phyloP scores from a whole-genome alignment of 2,113 vertebrate genomes.

The Eudyptes chrysolophus region DNA sequence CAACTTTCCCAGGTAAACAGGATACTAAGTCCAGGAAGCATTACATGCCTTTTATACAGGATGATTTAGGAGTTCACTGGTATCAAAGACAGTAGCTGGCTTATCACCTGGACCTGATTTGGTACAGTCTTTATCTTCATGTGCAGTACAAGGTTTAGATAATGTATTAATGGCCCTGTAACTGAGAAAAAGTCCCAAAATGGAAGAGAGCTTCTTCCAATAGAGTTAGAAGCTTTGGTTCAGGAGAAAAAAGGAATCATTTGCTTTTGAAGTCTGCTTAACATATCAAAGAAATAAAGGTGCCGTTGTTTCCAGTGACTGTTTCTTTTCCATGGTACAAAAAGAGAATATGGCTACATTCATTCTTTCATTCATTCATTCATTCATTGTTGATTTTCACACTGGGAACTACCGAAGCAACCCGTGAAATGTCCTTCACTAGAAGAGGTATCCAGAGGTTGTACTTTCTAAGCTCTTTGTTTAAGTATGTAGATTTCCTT shows the following conservation, averaged over 20 bases:
- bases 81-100: background rate
- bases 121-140: background rate
- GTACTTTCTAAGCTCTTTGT: background rate
- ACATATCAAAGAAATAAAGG: background rate
- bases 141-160: background rate
- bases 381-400: background rate
- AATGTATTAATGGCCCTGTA: background rate
- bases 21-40: background rate
- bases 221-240: background rate
- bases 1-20: background rate
- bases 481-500: background rate
- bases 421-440: background rate
- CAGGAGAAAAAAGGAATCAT: background rate
- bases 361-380: background rate
- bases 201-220: background rate
- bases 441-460: background rate
- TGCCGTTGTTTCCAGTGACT: background rate
- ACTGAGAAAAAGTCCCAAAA: background rate
- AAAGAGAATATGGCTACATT: background rate
- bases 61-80: background rate
- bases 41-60: background rate
- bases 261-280: background rate
- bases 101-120: background rate
- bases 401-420: fast-evolving
- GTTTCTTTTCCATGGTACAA: background rate